Conservation (phyloP, 1,140 invertebrate genomes). For the Adoxophyes honmai region DNA sequence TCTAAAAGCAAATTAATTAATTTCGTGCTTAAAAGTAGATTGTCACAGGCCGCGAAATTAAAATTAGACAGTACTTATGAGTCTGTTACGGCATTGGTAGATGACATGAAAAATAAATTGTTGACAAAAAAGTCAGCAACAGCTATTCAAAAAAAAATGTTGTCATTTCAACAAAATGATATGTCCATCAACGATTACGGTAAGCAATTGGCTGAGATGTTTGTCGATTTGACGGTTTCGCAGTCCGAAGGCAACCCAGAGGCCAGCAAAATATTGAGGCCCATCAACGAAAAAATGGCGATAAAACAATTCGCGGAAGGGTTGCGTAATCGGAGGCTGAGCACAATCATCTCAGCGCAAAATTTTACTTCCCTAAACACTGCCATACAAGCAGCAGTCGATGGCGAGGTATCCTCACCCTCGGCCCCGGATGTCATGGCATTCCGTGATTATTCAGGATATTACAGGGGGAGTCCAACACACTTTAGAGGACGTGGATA, state of each 20-base stretch:
- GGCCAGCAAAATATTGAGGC: conserved; percentile 20
- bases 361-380: conserved; percentile 6
- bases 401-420: neutral
- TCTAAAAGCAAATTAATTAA: too few species aligned
- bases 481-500: neutral
- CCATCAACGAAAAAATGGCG: conserved; percentile 26
- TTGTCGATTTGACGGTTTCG: conserved; percentile 26
- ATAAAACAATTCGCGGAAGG: conserved; percentile 27
- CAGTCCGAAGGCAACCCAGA: conserved; percentile 20
- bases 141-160: too few species aligned
- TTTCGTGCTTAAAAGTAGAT: too few species aligned
- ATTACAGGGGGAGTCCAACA: neutral
- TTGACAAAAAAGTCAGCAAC: neutral
- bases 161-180: too few species aligned
- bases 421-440: neutral
- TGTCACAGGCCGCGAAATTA: too few species aligned
- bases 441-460: neutral
- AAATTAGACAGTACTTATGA: too few species aligned
- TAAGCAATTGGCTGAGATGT: conserved; percentile 23
- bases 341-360: too few species aligned
- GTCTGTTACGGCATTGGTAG: too few species aligned
- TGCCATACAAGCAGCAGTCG: neutral
- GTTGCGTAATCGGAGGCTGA: too few species aligned
- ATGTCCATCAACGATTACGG: conserved; percentile 25
- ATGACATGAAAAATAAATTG: too few species aligned